These are phyloP conservation scores for Poeciliopsis turneri DNA, from an alignment of 2,797 vertebrate species.

Conservation along the genomic window DNA sequence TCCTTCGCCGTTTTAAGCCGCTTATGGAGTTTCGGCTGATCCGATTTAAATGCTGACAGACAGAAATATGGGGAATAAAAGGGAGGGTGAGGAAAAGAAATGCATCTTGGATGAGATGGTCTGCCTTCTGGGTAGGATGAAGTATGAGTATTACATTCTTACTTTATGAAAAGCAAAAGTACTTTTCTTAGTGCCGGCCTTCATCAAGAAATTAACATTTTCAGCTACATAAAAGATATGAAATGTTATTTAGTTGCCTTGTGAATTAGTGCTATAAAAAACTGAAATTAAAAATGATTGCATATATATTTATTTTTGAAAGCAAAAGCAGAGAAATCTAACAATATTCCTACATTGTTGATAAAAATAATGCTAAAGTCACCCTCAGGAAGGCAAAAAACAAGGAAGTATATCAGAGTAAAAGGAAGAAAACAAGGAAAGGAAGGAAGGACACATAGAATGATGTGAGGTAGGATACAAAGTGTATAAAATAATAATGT, in stretches of 20 bases:
- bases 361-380: background rate
- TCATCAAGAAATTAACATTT: background rate
- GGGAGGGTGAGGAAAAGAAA: slow-evolving; percentile 5
- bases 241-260: background rate
- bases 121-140: slow-evolving; percentile 10
- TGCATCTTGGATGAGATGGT: slow-evolving; percentile 13
- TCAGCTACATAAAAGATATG: background rate
- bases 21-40: slow-evolving; percentile 76
- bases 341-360: background rate
- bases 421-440: background rate
- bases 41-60: slow-evolving; percentile 65
- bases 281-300: background rate
- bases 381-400: background rate
- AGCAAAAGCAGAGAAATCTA: background rate
- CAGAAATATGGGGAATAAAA: slow-evolving; percentile 52
- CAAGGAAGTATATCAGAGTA: background rate
- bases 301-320: background rate
- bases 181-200: background rate
- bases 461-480: background rate
- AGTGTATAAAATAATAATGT: no score
- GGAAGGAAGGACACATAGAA: background rate
- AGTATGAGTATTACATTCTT: background rate
- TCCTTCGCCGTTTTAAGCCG: slow-evolving; percentile 77
- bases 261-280: background rate
- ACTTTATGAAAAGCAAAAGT: slow-evolving; percentile 9